Base-by-base conservation (phyloP, 2,888 invertebrate species). In the Anarsia innoxiella region DNA sequence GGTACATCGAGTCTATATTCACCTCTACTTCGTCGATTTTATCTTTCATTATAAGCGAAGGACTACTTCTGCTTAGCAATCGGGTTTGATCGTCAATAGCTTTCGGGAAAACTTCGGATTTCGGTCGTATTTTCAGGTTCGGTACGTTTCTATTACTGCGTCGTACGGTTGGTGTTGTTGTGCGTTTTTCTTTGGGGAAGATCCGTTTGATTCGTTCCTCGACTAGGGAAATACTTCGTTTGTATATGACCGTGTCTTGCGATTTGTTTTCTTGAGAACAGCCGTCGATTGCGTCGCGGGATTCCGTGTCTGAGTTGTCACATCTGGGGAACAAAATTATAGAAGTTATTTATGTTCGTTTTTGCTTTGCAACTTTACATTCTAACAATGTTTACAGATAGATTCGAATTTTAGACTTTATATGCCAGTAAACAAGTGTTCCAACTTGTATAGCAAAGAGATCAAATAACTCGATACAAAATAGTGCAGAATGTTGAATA, bases 1-100 rank as follows among this genome's bases (percentile, higher is more conserved):
- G 79, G 51, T 83, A 83, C 39, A 70, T 51, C 59, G 80, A 56
- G 2, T 83, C 83, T 2, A 84, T 78, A 30, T 84, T 84, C 1
- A 84, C 58, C 44, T 83, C 77, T 0, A 82, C 66, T 15, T 73
- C 75, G 10, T 72, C 68, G 8, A 31, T 47, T 1, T 48, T 61
- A 25, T 66, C 64, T 8, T 53, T 61, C 16, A 54, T 60, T 0
- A 50, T 41, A 0, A 83, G 37, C 0, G 80, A 72, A 0, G 83
- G 83, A 36, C 66, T 80, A 42, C 83, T 84, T 43, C 52, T 70
- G 50, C 83, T 83, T 2, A 75, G 42, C 1, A 51, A 46, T n/a
- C 76, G 53, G 0, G 67, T 52, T 13, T 78, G 67, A 14, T 14
- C n/a, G 16, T 33, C 5, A 2, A 33, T 25, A 12, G 8, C 26